phyloP scores from a whole-genome alignment of 2,797 vertebrate genomes.

The Meriones psammophilus region DNA sequence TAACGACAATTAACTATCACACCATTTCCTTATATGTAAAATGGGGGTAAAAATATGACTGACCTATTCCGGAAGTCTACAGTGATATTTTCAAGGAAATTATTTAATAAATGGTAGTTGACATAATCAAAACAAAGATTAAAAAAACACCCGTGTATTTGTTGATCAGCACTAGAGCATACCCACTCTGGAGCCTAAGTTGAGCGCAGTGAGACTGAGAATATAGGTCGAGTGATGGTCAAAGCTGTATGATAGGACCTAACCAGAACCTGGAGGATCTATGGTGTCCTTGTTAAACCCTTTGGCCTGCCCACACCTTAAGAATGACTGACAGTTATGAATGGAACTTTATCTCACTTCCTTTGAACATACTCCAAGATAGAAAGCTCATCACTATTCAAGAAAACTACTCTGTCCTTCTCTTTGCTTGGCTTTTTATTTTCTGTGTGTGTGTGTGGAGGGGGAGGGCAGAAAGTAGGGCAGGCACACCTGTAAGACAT shows the following conservation, averaged over 20 bases:
- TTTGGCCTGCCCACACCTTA: neutral
- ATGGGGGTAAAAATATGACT: neutral
- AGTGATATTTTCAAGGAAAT: neutral
- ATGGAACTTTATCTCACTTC: neutral
- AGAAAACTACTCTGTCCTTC: neutral
- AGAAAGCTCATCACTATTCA: neutral
- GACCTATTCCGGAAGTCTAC: neutral
- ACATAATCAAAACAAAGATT: neutral
- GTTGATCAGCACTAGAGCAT: neutral
- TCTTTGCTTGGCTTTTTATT: neutral
- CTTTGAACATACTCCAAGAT: neutral
- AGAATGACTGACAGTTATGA: neutral
- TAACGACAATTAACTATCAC: neutral
- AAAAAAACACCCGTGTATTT: neutral
- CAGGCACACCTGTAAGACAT: neutral
- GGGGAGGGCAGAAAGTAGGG: too few species aligned
- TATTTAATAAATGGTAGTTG: neutral
- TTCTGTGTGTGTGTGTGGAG: neutral
- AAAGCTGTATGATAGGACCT: neutral
- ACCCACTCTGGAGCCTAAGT: neutral
- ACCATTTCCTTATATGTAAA: neutral
- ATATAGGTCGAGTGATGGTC: too few species aligned
- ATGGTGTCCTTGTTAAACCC: neutral
- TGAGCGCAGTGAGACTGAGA: too few species aligned
- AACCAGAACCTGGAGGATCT: accelerated